Evolutionary conservation across 2,113 vertebrate species (phyloP), one percentile per base, ranked within the genome.

Genomic region (Megaleporinus macrocephalus): DNA sequence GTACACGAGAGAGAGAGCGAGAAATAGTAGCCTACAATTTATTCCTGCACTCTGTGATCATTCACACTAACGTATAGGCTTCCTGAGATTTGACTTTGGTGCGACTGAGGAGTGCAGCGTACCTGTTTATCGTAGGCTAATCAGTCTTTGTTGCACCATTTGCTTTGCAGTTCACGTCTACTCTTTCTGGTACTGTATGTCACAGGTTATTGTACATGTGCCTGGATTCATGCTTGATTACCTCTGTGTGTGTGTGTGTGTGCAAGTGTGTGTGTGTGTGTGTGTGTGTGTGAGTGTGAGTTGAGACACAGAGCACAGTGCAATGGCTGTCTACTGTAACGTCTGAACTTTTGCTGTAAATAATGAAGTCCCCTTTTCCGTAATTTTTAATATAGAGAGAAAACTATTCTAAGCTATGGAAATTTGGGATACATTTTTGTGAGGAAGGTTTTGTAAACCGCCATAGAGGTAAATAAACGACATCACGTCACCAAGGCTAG

Each of bases 201-300:
- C 74, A 83, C 73, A 83, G 65, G 72, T 84, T 76, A 83, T 86
- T 83, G 73, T 86, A 80, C 91, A 92, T 84, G 93, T 93, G 92
- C 92, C 92, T 94, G 92, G 91, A 90, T 86, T 88, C 92, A 93
- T 84, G 92, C 90, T 94, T 93, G 90, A 93, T 94, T 93, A 93
- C 92, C 91, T 93, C 91, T 90, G 89, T 91, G 77, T 83, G 88
- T 90, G 88, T 49, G 80, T 76, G 83, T 76, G 70, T 75, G 79
- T 75, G 33, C 55, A 66, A 65, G 18, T 74, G 69, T 66, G 69
- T 61, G 65, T 51, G 69, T 41, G 70, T 49, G 85, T 20, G 75
- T 62, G 89, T 89, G 81, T 77, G 87, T 88, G 87, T 55, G 47
- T 30, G 76, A 47, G 78, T 71, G 68, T 30, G 69, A 36, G 85